Evolutionary conservation across 2,888 invertebrate species (phyloP).

Genomic region (Yponomeuta evonymella): DNA sequence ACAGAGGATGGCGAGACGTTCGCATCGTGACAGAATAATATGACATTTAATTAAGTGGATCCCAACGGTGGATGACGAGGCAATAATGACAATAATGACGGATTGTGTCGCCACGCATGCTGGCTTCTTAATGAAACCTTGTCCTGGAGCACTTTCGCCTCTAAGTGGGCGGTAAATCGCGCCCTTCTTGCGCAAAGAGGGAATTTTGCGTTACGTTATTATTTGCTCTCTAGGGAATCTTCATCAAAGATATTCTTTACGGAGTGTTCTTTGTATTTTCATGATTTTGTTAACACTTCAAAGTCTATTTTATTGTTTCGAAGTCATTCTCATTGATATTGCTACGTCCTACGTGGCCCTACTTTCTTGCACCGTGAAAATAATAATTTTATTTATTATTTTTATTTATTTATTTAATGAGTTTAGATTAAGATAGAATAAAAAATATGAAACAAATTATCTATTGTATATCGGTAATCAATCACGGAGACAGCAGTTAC

Average conservation of each 20-base stretch:
- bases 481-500: no score
- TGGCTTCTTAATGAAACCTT: background rate
- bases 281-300: no score
- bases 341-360: no score
- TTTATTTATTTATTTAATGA: no score
- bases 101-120: background rate
- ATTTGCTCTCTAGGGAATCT: background rate
- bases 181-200: background rate
- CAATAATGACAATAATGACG: conserved; percentile 5
- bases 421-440: no score
- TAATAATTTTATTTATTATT: no score
- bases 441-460: no score
- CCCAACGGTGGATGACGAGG: conserved; percentile 7
- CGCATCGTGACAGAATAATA: conserved; percentile 42
- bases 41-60: conserved; percentile 55
- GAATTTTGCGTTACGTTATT: background rate
- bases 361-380: no score
- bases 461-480: no score
- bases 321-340: no score
- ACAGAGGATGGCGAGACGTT: conserved; percentile 45
- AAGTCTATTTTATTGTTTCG: no score
- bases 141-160: background rate
- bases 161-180: background rate
- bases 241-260: background rate
- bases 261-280: background rate